These are phyloP conservation scores for Cavia aperea DNA, from an alignment of 2,113 vertebrate species.

Conservation along the genomic window DNA sequence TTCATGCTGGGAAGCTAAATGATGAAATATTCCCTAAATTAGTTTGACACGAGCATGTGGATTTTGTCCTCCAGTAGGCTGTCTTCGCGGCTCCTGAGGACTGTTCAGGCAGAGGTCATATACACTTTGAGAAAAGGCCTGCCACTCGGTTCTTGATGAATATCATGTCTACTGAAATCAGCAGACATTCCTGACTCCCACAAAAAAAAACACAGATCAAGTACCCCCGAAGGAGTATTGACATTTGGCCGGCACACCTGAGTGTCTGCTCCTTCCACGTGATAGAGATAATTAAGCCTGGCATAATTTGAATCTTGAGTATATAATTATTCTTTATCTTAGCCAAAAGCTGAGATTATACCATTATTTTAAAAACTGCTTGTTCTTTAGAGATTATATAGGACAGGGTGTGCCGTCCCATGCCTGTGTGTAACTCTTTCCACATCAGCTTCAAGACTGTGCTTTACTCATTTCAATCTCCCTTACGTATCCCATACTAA, in stretches of 20 bases:
- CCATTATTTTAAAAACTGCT: conserved; percentile 43
- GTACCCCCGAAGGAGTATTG: neutral
- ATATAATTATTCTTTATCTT: conserved; percentile 49
- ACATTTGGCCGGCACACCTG: conserved; percentile 50
- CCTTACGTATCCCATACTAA: neutral
- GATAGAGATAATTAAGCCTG: conserved; percentile 53
- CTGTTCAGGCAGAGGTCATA: conserved; percentile 9
- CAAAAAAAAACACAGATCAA: conserved; percentile 31
- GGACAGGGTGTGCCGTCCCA: neutral
- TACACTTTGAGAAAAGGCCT: neutral
- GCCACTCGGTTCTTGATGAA: conserved; percentile 16
- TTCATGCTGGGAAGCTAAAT: conserved; percentile 33
- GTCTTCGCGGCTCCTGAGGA: conserved; percentile 3
- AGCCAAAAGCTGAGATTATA: neutral
- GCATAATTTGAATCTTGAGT: conserved; percentile 43
- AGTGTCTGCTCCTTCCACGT: conserved; percentile 43
- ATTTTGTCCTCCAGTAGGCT: conserved; percentile 8
- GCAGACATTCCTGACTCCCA: neutral
- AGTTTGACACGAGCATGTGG: conserved; percentile 28
- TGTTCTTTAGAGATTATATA: neutral
- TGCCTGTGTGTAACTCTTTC: neutral
- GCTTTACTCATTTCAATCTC: neutral
- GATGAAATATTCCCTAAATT: conserved; percentile 50
- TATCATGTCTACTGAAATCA: conserved; percentile 3
- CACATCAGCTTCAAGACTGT: neutral